Conservation (phyloP, 2,113 vertebrate genomes). For the Corythoichthys intestinalis region DNA sequence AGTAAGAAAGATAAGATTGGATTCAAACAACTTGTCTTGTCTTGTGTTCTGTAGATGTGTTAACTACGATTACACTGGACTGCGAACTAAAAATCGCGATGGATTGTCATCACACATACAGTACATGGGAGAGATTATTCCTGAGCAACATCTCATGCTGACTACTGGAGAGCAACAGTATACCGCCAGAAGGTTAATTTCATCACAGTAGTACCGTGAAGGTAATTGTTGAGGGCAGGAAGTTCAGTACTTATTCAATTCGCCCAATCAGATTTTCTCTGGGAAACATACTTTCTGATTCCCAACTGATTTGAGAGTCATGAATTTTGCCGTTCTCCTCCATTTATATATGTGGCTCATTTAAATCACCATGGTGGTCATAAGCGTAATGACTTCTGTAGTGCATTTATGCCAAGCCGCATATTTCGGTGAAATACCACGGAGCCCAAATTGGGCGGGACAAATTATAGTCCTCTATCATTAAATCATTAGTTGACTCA, state of each 20-base stretch:
- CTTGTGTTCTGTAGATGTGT: too few species aligned
- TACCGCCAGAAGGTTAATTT: conserved; percentile 24
- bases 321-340: conserved; percentile 36
- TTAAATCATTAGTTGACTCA: conserved; percentile 41
- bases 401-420: conserved; percentile 39
- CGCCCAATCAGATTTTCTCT: conserved; percentile 37
- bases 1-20: too few species aligned
- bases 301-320: conserved; percentile 13
- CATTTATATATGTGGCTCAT: conserved; percentile 46
- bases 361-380: conserved; percentile 52
- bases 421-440: conserved; percentile 45
- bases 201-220: conserved; percentile 21
- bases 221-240: conserved; percentile 41
- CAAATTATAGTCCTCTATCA: conserved; percentile 51
- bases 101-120: too few species aligned
- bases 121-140: background rate
- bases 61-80: too few species aligned
- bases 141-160: background rate
- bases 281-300: conserved; percentile 4
- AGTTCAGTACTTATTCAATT: conserved; percentile 45
- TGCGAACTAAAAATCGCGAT: too few species aligned
- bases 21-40: too few species aligned
- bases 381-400: conserved; percentile 34
- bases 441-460: conserved; percentile 41
- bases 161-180: background rate